Evolutionary conservation across 2,113 vertebrate genomes (phyloP).

Genomic region (Climacteris rufus): DNA sequence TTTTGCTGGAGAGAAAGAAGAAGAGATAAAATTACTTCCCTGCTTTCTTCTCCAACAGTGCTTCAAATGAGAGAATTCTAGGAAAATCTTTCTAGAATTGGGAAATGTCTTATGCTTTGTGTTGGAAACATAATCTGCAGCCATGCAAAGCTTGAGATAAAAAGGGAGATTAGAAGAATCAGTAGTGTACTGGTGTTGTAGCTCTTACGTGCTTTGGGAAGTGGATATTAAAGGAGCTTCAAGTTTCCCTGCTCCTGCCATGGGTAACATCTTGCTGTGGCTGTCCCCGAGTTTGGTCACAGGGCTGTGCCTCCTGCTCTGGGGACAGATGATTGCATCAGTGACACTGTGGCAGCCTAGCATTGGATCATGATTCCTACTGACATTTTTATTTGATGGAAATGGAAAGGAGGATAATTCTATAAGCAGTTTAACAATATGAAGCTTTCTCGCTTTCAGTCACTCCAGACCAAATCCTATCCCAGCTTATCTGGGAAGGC

Average conservation of each 20-base stretch:
- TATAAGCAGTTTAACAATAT: background rate
- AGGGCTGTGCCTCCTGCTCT: background rate
- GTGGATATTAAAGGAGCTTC: background rate
- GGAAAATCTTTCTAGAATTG: background rate
- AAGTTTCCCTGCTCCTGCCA: background rate
- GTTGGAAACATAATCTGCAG: background rate
- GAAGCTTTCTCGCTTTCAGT: background rate
- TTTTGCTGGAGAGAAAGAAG: background rate
- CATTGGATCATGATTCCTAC: background rate
- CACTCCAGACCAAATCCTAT: background rate
- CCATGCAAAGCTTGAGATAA: background rate
- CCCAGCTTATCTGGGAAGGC: background rate
- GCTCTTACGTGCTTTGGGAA: background rate
- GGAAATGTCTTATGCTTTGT: background rate
- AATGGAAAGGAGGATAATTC: background rate
- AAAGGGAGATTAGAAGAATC: background rate
- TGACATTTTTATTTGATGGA: background rate
- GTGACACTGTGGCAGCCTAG: background rate
- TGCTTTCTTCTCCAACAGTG: background rate
- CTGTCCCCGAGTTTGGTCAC: background rate
- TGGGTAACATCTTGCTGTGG: background rate
- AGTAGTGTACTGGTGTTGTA: background rate
- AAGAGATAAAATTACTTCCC: background rate
- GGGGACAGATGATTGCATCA: background rate
- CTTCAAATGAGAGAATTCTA: background rate